These are phyloP conservation scores for Deilephila elpenor DNA, from an alignment of 2,888 invertebrate genomes.

Conservation along the genomic window DNA sequence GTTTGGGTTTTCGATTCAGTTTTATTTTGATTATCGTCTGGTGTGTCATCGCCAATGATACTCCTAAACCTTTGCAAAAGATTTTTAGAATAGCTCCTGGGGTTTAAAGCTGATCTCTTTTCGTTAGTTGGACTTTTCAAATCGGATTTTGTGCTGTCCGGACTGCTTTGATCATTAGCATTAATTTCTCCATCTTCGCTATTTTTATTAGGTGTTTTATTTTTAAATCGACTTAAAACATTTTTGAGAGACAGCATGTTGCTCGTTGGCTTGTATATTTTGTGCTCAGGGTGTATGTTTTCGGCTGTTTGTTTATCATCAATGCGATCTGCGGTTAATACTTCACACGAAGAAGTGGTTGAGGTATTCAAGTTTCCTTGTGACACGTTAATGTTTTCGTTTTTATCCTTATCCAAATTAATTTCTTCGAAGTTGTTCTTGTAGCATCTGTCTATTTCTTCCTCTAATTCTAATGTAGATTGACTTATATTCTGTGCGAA, in stretches of 20 bases:
- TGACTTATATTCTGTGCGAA: slow-evolving; percentile 74
- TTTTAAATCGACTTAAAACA: slow-evolving; percentile 83
- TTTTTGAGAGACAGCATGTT: slow-evolving; percentile 83
- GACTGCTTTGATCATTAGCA: slow-evolving; percentile 72
- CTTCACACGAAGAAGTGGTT: slow-evolving; percentile 84
- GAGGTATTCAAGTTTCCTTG: slow-evolving; percentile 80
- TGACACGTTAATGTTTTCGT: slow-evolving; percentile 66
- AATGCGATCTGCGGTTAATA: slow-evolving; percentile 74
- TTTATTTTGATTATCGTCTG: slow-evolving; percentile 70
- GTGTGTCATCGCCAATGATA: slow-evolving; percentile 79
- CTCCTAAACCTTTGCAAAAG: slow-evolving; percentile 79
- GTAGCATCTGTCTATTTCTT: slow-evolving; percentile 81
- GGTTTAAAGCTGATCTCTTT: slow-evolving; percentile 73
- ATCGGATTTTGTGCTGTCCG: slow-evolving; percentile 67
- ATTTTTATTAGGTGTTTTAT: slow-evolving; percentile 69
- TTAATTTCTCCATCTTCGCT: slow-evolving; percentile 72
- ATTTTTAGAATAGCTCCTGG: slow-evolving; percentile 78
- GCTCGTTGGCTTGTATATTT: slow-evolving; percentile 88
- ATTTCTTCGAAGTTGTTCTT: slow-evolving; percentile 77
- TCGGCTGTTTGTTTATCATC: slow-evolving; percentile 75
- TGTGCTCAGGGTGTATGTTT: slow-evolving; percentile 90
- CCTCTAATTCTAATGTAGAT: slow-evolving; percentile 79
- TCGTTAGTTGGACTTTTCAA: slow-evolving; percentile 73
- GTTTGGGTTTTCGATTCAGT: slow-evolving; percentile 50
- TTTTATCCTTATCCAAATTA: slow-evolving; percentile 69